phyloP scores from a whole-genome alignment of 2,888 invertebrate genomes.

The Erannis defoliaria region DNA sequence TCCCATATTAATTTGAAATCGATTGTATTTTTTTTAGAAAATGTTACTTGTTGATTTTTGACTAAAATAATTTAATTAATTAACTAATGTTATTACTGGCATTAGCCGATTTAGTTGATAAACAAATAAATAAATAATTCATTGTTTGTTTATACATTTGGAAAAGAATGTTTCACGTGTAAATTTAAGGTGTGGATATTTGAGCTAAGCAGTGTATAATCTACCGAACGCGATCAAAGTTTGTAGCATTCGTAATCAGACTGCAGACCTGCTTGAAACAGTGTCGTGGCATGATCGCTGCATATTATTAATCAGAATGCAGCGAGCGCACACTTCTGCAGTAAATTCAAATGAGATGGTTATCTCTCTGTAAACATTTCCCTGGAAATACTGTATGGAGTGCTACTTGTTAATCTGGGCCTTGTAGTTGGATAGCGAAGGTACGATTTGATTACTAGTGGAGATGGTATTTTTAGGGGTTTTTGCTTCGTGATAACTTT shows the following conservation, averaged over 20 bases:
- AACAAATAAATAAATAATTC: too few relatives aligned
- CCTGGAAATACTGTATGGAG: slow-evolving; percentile 13
- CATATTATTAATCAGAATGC: slow-evolving; percentile 19
- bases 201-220: too few relatives aligned
- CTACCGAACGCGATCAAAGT: background rate
- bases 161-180: too few relatives aligned
- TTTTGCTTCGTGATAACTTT: background rate
- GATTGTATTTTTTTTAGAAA: too few relatives aligned
- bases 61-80: too few relatives aligned
- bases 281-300: background rate
- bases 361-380: slow-evolving; percentile 17
- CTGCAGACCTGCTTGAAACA: background rate
- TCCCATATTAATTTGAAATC: too few relatives aligned
- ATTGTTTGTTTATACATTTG: too few relatives aligned
- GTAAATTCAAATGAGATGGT: slow-evolving; percentile 20
- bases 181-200: too few relatives aligned
- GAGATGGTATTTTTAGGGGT: background rate
- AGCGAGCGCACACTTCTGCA: slow-evolving; percentile 2
- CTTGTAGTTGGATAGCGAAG: background rate
- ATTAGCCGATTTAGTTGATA: too few relatives aligned
- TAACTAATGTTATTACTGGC: too few relatives aligned
- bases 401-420: slow-evolving; percentile 16
- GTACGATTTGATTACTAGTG: background rate
- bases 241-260: background rate
- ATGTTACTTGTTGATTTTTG: too few relatives aligned